phyloP scores from a whole-genome alignment of 2,888 invertebrate species.

The Platycnemis pennipes region DNA sequence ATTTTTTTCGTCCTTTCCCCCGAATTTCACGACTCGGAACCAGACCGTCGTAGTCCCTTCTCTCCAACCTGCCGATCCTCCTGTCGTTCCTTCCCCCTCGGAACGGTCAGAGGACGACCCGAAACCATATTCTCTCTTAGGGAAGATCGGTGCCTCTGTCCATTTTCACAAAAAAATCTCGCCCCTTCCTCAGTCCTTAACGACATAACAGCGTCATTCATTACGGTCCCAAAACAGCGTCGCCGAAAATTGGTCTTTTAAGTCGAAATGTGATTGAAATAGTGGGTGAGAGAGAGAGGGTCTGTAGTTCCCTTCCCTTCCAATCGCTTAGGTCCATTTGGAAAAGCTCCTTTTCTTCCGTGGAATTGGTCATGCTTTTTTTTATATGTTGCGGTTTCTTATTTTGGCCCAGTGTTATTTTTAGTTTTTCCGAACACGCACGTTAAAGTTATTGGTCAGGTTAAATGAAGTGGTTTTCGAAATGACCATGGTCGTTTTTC shows the following conservation, averaged over 20 bases:
- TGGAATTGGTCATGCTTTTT: not conserved
- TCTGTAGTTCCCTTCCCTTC: not conserved
- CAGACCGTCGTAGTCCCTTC: not conserved
- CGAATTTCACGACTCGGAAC: not conserved
- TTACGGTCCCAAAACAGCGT: not conserved
- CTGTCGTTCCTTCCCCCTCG: not conserved
- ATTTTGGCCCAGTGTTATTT: not conserved
- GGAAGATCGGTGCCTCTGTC: not conserved
- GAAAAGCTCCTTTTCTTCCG: not conserved
- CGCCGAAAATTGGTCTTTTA: not conserved
- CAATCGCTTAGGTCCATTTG: not conserved
- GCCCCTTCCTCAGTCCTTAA: not conserved
- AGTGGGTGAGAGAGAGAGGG: not conserved
- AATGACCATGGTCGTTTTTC: not conserved
- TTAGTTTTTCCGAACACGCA: too few species aligned
- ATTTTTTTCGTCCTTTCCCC: not conserved
- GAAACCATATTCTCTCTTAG: not conserved
- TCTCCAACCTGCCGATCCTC: not conserved
- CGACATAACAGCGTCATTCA: not conserved
- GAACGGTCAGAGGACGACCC: not conserved
- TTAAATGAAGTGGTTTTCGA: not conserved
- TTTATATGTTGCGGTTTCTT: not conserved
- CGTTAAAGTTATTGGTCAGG: not conserved
- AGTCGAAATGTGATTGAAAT: not conserved
- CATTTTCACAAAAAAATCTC: not conserved